Evolutionary conservation across 2,113 vertebrate genomes (phyloP), one percentile per base, ranked within the genome.

Genomic region (Sinocyclocheilus maitianheensis): DNA sequence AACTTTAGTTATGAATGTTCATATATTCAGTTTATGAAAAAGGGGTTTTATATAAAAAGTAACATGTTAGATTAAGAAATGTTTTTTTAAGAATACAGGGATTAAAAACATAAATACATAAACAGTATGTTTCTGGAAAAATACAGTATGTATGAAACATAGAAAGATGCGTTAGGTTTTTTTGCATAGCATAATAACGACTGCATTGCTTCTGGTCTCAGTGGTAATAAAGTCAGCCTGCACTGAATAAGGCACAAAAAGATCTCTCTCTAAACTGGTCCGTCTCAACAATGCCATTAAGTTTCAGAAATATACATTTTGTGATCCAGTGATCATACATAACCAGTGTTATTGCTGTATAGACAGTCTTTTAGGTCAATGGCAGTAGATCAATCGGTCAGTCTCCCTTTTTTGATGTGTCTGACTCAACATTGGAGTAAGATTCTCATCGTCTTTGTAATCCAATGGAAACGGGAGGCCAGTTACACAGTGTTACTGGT

Each of bases 61-160:
- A 89, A 87, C 60, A 85, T 91, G 91, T 92, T 94, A 92, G 89
- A 86, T 91, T 91, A 88, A 91, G 92, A 90, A 89, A 90, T 85
- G 84, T 78, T n/a, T 90, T 87, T 88, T 87, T 87, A 89, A 87
- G 88, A 91, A 90, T 92, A 92, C 87, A 90, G 84, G 83, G 92
- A 92, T 92, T 95, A 93, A 92, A 34, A 92, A 91, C 88, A 87
- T 93, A 95, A 93, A 94, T 93, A 95, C 89, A 93, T 63, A 88
- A 86, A 88, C 37, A 88, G 81, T 85, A 81, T 84, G 34, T 80
- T 88, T 76, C 58, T 88, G 87, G 48, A 91, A 90, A 92, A 91
- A 90, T 87, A 92, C 87, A 90, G 79, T 60, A 83, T 43, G 51
- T 85, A 89, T 81, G 88, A 77, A 65, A 89, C 79, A 86, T 88